Percentiles rank a stretch among this genome's conserved stretches.
Conservation (phyloP, 2,113 vertebrate species). For the Benitochromis conjunctus region DNA sequence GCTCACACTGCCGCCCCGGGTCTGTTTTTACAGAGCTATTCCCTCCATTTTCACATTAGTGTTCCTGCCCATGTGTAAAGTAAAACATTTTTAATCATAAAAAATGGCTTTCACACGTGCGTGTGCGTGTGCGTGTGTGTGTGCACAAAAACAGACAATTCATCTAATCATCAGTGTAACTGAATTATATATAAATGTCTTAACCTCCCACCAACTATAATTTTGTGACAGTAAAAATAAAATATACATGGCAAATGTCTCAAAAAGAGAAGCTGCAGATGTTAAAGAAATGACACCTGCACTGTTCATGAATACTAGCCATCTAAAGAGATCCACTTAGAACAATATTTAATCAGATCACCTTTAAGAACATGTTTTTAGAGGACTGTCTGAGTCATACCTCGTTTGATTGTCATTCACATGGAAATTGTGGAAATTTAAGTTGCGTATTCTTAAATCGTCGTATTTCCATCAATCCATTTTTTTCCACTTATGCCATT, state of each 20-base stretch:
- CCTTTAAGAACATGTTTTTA: background rate
- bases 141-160: rapidly evolving
- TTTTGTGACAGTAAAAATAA: background rate
- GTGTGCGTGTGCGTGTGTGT: background rate
- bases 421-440: background rate
- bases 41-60: background rate
- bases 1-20: background rate
- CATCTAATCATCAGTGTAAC: background rate
- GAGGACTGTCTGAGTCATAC: background rate
- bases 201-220: background rate
- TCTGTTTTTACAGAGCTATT: background rate
- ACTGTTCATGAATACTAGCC: background rate
- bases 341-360: slow-evolving; percentile 34
- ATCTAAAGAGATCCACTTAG: slow-evolving; percentile 4
- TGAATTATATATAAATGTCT: background rate
- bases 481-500: background rate
- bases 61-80: background rate
- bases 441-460: rapidly evolving
- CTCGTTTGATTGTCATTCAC: background rate
- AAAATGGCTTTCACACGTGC: no score
- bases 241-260: background rate
- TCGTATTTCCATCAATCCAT: background rate
- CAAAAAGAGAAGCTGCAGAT: background rate
- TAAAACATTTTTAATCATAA: background rate
- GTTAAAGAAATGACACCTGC: background rate